Evolutionary conservation across 2,888 invertebrate species (phyloP).

Genomic region (Bimastos eiseni): DNA sequence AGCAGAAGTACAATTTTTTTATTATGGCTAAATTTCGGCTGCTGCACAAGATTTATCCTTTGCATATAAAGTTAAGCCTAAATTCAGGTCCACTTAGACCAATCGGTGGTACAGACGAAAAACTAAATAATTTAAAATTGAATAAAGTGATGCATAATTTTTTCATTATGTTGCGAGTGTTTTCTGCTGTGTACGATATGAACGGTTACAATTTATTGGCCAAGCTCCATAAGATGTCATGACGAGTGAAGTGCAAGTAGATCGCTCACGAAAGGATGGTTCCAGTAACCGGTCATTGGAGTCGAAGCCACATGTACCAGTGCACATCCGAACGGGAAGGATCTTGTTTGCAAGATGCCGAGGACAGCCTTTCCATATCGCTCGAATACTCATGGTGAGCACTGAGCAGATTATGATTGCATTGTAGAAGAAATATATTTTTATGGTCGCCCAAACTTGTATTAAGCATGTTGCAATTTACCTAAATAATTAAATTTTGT

Average conservation of each 20-base stretch:
- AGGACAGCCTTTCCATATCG: background rate
- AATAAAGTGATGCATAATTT: background rate
- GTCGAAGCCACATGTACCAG: background rate
- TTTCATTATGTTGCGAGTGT: background rate
- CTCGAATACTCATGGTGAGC: constrained; percentile 21
- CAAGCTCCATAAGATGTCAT: constrained; percentile 19
- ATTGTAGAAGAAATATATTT: no score
- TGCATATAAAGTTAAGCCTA: background rate
- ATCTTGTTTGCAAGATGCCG: constrained; percentile 17
- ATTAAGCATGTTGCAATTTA: background rate
- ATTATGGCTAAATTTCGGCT: no score
- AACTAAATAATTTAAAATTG: background rate
- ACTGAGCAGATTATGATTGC: background rate
- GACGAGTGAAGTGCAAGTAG: background rate
- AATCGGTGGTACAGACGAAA: background rate
- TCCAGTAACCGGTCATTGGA: background rate
- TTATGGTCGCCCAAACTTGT: background rate
- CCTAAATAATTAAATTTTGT: background rate
- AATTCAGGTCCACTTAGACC: background rate
- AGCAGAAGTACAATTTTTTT: no score
- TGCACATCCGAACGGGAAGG: background rate
- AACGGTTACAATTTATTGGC: background rate
- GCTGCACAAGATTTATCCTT: no score
- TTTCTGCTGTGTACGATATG: no score
- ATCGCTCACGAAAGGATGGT: background rate